phyloP scores from a whole-genome alignment of 2,113 vertebrate genomes.

The Chamaetylas fuelleborni region DNA sequence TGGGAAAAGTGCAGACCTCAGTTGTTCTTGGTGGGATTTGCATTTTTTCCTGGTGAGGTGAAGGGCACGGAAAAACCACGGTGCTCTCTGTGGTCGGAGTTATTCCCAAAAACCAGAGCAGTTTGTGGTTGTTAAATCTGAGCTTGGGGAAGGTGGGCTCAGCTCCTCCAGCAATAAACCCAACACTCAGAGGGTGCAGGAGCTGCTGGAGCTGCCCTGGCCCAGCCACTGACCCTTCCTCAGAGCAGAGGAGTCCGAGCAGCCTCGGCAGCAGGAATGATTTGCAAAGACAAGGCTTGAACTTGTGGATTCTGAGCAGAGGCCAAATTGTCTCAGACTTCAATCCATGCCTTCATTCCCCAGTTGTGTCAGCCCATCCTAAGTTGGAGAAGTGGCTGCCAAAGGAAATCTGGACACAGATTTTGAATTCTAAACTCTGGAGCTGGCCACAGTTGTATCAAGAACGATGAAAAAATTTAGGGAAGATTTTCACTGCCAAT shows the following conservation, averaged over 20 bases:
- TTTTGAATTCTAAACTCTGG: background rate
- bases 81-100: conserved; percentile 34
- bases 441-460: background rate
- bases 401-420: conserved; percentile 31
- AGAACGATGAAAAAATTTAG: background rate
- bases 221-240: background rate
- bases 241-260: background rate
- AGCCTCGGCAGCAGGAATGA: background rate
- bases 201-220: background rate
- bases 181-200: background rate
- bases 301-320: background rate
- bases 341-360: background rate
- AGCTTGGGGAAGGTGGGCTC: background rate
- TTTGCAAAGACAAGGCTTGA: background rate
- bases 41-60: conserved; percentile 79
- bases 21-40: conserved; percentile 55
- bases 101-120: conserved; percentile 57
- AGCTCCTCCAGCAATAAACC: background rate
- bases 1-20: conserved; percentile 18
- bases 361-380: background rate
- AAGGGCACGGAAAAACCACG: conserved; percentile 44
- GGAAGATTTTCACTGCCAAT: background rate
- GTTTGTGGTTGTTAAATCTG: background rate
- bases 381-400: background rate
- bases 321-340: conserved; percentile 20